Base-by-base conservation (phyloP, 2,888 invertebrate species). In the Galerucella pusilla region DNA sequence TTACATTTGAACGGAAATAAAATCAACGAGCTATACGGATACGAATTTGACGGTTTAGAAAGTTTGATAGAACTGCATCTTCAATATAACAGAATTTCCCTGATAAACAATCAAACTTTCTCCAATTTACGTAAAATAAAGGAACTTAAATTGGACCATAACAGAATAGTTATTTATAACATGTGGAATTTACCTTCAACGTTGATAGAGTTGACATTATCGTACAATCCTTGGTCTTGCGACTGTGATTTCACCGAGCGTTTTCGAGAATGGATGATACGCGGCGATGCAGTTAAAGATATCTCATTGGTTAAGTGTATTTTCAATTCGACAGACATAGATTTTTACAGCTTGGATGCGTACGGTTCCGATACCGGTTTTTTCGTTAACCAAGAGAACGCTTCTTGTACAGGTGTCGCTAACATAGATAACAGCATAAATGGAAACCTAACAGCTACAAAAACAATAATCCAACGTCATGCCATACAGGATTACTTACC, bases 221-320 rank as follows among this genome's bases (percentile, higher is more conserved):
- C 92, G 14, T 91, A 90, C 77, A 96, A 96, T 85, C 94, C 94
- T 71, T 96, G 94, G 94, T 92, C 93, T 70, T 96, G 96, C 87
- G 93, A 95, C 83, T 96, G 96, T 87, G 93, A 93, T 83, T 95
- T 93, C 84, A 91, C 93, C 46, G 92, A 93, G 85, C 91, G 90
- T 86, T 92, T 94, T 83, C 92, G 93, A 80, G 93, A 94, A 86
- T 96, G 94, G 94, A 91, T 93, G 78, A 91, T 91, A 79, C 89
- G 91, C 81, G 91, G 93, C 66, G 91, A 89, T 78, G 90, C 91
- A 71, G 92, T 95, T 71, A 88, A 89, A 73, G 95, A 95, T 86
- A 85, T 91, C 71, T 86, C 90, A 65, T 90, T 90, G 79, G 89
- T 95, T 76, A 91, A 92, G 81, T 95, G 95, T 86, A 90, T 93